Evolutionary conservation across 2,888 invertebrate species (phyloP), one percentile per base, ranked within the genome.

Genomic region (Maniola hyperantus): DNA sequence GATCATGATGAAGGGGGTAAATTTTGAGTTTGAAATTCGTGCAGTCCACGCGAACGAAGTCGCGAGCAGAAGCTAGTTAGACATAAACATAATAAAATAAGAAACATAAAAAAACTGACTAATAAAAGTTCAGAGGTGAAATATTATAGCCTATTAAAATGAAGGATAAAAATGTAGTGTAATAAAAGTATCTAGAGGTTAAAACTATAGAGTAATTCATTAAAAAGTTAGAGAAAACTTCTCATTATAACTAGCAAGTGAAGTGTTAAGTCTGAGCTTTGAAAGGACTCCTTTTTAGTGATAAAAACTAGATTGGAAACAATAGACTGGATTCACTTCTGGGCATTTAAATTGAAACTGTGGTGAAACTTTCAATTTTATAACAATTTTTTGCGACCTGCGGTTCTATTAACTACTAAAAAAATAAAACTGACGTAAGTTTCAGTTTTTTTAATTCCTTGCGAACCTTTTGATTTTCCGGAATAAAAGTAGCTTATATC

Each of bases 201-300:
- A 15, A 75, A 75, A 77, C 77, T 73, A 75, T 73, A 64, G 73
- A 76, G 74, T 73, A 26, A 77, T 80, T 82, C 80, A 81, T 83
- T 82, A 82, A 78, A 78, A 81, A 79, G 76, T 81, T 78, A 73
- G 70, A 50, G 71, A 72, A 76, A 77, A 72, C 76, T 74, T 75
- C 76, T 79, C 79, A 81, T 83, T 83, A 81, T 79, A 75, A 74
- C 72, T 74, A 77, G 73, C 79, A 79, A 79, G 79, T 79, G 78
- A 76, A 79, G 77, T 77, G 77, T 77, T 76, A 77, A 76, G 69
- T 67, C 73, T 72, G 67, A 68, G 64, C 70, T 67, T 58, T 57
- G 66, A 54, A 51, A 57, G 55, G 67, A 66, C 64, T 65, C 67
- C 71, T 61, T 67, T 67, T 46, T 48, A 64, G 54, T 60, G 62